Percentiles rank a stretch among this genome's conserved stretches.
These are phyloP conservation scores for Nannoperca australis DNA, from an alignment of 2,797 vertebrate species.

Conservation along the genomic window DNA sequence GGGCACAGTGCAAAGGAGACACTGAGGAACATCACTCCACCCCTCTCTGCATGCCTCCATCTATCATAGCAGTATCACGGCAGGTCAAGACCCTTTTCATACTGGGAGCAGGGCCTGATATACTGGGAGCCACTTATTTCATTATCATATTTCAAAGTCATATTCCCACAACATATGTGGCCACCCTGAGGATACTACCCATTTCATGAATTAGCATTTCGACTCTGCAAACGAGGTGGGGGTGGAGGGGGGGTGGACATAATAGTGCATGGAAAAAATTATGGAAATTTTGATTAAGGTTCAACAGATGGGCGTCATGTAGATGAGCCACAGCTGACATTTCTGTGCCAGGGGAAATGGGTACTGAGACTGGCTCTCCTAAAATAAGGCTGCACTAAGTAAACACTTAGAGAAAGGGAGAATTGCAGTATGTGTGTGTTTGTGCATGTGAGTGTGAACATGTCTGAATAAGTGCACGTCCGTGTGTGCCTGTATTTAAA, in stretches of 20 bases:
- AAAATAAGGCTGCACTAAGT: constrained; percentile 41
- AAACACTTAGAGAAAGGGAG: constrained; percentile 46
- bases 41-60: constrained; percentile 37
- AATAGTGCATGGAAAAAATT: constrained; percentile 63
- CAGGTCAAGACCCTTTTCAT: constrained; percentile 54
- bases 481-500: constrained; percentile 22
- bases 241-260: constrained; percentile 30
- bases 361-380: constrained; percentile 19
- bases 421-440: constrained; percentile 3
- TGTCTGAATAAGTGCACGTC: constrained; percentile 20
- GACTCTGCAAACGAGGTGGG: constrained; percentile 65
- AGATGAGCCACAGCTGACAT: constrained; percentile 72
- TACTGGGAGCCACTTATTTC: constrained; percentile 60
- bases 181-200: constrained; percentile 55
- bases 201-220: constrained; percentile 70
- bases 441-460: constrained; percentile 3
- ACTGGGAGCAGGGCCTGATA: constrained; percentile 27
- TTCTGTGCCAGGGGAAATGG: constrained; percentile 57
- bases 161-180: constrained; percentile 62
- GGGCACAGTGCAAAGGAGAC: constrained; percentile 14
- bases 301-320: constrained; percentile 78
- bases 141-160: constrained; percentile 68
- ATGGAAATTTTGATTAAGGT: constrained; percentile 75
- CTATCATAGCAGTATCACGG: constrained; percentile 30
- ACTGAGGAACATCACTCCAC: constrained; percentile 22